Evolutionary conservation across 1,140 invertebrate genomes (phyloP).

Genomic region (Drosophila sucinea): DNA sequence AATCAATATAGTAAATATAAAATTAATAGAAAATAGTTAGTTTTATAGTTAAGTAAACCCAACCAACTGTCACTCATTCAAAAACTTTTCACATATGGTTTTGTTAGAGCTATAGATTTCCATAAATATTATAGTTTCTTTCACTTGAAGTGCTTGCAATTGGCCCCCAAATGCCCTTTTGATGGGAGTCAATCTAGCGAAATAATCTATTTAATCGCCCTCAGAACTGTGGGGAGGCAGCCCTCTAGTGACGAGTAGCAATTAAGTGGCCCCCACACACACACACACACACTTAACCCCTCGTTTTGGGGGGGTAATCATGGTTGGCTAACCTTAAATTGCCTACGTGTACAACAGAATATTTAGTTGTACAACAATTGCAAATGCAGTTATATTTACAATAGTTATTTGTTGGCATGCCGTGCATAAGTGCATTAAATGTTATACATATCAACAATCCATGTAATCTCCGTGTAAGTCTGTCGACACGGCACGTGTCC

Average conservation of each 20-base stretch:
- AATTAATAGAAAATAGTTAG: too few relatives aligned
- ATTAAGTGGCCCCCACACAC: too few relatives aligned
- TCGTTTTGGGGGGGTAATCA: not conserved
- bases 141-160: not conserved
- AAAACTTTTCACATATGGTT: too few relatives aligned
- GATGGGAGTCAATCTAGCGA: not conserved
- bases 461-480: conserved; percentile 43
- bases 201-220: conserved; percentile 5
- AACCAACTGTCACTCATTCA: too few relatives aligned
- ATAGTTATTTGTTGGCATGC: conserved; percentile 10
- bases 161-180: not conserved
- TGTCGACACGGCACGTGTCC: conserved; percentile 50
- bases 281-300: too few relatives aligned
- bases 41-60: too few relatives aligned
- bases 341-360: not conserved
- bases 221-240: too few relatives aligned
- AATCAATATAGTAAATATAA: too few relatives aligned
- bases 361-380: not conserved
- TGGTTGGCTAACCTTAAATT: conserved; percentile 8
- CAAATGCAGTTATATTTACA: conserved; percentile 10
- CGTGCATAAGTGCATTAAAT: conserved; percentile 37
- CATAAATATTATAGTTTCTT: too few relatives aligned
- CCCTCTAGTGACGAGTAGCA: too few relatives aligned
- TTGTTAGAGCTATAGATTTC: too few relatives aligned
- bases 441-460: conserved; percentile 33